Percentiles rank a stretch among this genome's conserved stretches.
These are phyloP conservation scores for Phymorhynchus buccinoides DNA, from an alignment of 1,140 invertebrate species.

Conservation along the genomic window DNA sequence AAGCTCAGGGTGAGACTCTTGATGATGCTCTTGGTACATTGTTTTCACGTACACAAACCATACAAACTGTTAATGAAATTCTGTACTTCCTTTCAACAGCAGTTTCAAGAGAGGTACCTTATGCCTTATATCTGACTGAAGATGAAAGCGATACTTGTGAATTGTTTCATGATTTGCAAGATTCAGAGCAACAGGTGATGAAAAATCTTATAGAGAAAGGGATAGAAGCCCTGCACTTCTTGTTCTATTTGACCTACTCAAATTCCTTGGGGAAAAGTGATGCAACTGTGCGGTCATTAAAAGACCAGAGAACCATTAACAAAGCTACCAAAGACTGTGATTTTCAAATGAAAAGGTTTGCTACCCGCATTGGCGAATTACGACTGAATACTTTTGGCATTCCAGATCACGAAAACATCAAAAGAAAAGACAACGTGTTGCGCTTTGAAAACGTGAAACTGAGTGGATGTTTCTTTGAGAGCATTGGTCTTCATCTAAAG, in stretches of 20 bases:
- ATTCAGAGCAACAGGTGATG: neutral
- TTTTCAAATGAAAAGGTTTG: neutral
- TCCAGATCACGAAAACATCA: neutral
- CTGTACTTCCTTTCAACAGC: neutral
- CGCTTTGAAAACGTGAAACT: neutral
- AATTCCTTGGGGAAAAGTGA: neutral
- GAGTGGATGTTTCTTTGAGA: constrained; percentile 12
- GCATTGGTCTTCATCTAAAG: neutral
- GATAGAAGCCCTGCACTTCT: neutral
- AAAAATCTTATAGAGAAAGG: neutral
- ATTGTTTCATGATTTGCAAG: neutral
- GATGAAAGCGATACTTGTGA: neutral
- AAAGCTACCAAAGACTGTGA: neutral
- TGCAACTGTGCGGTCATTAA: neutral
- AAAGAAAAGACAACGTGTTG: neutral
- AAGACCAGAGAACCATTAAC: neutral
- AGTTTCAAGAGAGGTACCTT: no score
- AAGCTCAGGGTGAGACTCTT: neutral
- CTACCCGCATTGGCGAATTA: neutral
- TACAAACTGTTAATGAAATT: neutral
- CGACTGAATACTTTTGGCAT: neutral
- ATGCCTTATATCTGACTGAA: constrained; percentile 4
- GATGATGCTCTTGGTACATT: neutral
- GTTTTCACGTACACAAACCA: neutral
- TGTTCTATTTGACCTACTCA: neutral